Base-by-base conservation (phyloP, 2,888 invertebrate species). In the Pammene aurita region DNA sequence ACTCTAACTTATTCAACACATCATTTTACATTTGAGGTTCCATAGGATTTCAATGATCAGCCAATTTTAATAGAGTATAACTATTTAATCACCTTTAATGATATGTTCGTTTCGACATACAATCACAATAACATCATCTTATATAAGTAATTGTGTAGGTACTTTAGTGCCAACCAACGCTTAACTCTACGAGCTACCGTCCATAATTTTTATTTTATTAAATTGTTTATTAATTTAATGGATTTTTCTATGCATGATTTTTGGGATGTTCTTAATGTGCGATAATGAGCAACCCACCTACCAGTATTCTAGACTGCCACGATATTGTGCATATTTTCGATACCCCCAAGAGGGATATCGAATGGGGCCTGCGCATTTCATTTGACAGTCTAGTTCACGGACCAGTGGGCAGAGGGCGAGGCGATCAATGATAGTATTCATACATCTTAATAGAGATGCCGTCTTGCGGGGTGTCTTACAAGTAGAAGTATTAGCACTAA, bases 51-150 rank as follows among this genome's bases (percentile, higher is more conserved):
- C 62, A 77, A 78, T 77, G 66, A 77, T 67, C 78, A 81, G 81
- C 75, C 77, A 81, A 78, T 81, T 77, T 73, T 71, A 74, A 73
- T 76, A 80, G 75, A 75, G 73, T 80, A 70, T 72, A 67, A 77
- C 76, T 78, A 77, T 84, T 82, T 83, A 83, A 84, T 87, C 83
- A 86, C 77, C 80, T 81, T 82, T 76, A 84, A 81, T 84, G 88
- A 88, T 88, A 88, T 88, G 87, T 85, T 81, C 73, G 78, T 81
- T 84, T 83, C 78, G 79, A 82, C 81, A 84, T 84, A 82, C 78
- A 85, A 86, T 88, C 86, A 88, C 86, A 87, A 78, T 75, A 77
- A 78, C 74, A 76, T 77, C 73, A 71, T 58, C 79, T 82, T 83
- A 84, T 62, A 62, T 72, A 72, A 76, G 38, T 81, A 82, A 71